phyloP scores from a whole-genome alignment of 2,113 vertebrate genomes.

The Platysternon megacephalum region DNA sequence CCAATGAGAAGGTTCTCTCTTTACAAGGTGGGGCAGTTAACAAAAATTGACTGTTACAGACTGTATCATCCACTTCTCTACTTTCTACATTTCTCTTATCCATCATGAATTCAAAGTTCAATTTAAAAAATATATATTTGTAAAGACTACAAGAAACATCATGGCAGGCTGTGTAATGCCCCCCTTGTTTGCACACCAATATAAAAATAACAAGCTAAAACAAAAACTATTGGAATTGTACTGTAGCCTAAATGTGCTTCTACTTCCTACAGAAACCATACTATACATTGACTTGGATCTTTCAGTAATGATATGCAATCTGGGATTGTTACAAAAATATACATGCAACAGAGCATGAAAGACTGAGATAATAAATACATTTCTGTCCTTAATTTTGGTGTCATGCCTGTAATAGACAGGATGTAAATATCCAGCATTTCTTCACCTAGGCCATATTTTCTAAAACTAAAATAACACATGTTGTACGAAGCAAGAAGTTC shows the following conservation, averaged over 20 bases:
- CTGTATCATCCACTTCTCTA: background rate
- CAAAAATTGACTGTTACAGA: background rate
- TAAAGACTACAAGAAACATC: background rate
- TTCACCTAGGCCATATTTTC: background rate
- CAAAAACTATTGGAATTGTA: background rate
- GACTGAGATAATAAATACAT: background rate
- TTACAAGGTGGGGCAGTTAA: background rate
- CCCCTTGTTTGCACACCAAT: background rate
- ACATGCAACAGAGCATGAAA: background rate
- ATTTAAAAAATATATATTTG: background rate
- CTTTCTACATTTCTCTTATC: background rate
- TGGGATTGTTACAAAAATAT: no score
- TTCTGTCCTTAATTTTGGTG: background rate
- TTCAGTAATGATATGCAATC: no score
- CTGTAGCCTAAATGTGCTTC: background rate
- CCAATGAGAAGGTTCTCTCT: background rate
- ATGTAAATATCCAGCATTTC: background rate
- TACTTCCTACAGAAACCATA: background rate
- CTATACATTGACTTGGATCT: no score
- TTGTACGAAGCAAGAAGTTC: background rate
- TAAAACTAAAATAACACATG: background rate
- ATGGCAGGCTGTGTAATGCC: background rate
- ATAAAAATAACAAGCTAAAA: conserved; percentile 19
- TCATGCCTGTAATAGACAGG: background rate
- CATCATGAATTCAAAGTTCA: background rate